Base-by-base conservation (phyloP, 1,140 invertebrate species). In the Bombus superbus region DNA sequence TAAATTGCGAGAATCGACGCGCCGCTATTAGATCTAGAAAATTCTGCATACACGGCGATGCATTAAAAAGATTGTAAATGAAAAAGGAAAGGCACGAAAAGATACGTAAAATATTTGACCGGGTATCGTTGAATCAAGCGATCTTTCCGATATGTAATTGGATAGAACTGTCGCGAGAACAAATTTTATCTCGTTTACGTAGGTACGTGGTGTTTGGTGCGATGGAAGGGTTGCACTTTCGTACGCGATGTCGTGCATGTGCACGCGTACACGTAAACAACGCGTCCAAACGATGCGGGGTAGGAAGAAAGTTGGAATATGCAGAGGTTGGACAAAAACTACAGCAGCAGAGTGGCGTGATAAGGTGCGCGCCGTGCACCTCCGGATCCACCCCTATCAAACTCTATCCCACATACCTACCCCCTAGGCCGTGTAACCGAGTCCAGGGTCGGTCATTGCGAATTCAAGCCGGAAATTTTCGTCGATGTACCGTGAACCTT, bases 231-330 rank as follows among this genome's bases (percentile, higher is more conserved):
- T 57, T 68, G 62, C 40, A 76, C 42, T 76, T 77, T 44, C 40
- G 44, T 44, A 11, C n/a, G 38, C 25, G 44, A 18, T 22, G n/a
- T 40, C 38, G 59, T 28, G 28, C 38, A 68, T 18, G 42, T 69
- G 62, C 32, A n/a, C n/a, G n/a, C n/a, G 64, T 28, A 25, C 57
- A 62, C 59, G 69, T 81, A 66, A 81, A 73, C 57, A 57, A 42
- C 9, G 76, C 11, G 59, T 62, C 40, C 44, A 47, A 62, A 68
- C 28, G 62, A 69, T 32, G 38, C 76, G 78, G 18, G 35, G 22
- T n/a, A 44, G 71, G 72, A 82, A 86, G 85, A 83, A 86, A 83
- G 73, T 86, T 83, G 85, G 85, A 86, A 86, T 86, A 86, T 86
- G 81, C 81, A 62, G 81, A 64, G 62, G 62, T 42, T 53, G 85